phyloP scores from a whole-genome alignment of 2,113 vertebrate species.

The Erinaceus europaeus region DNA sequence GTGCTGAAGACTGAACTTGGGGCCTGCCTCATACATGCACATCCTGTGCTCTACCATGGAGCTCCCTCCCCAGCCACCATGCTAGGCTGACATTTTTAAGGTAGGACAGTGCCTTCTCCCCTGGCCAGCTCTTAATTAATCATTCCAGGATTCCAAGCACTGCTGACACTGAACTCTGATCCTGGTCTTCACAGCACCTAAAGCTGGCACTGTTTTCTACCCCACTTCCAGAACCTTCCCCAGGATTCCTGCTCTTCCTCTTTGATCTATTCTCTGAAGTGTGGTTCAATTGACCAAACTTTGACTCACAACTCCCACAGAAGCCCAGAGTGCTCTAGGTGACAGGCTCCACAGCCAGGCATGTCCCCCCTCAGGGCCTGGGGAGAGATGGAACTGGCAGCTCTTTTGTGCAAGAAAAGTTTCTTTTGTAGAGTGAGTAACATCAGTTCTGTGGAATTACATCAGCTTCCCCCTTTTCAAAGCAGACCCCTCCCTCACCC shows the following conservation, averaged over 20 bases:
- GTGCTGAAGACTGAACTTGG: no score
- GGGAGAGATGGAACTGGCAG: fast-evolving
- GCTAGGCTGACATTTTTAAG: no score
- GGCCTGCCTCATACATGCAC: no score
- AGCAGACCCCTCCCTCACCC: background rate
- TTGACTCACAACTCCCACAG: slow-evolving; percentile 34
- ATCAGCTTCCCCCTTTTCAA: background rate
- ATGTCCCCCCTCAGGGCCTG: background rate
- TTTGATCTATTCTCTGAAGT: slow-evolving; percentile 65
- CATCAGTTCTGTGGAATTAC: background rate
- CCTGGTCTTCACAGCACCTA: slow-evolving; percentile 52
- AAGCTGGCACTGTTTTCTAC: slow-evolving; percentile 61
- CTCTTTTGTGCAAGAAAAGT: background rate
- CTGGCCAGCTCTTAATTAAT: slow-evolving; percentile 48
- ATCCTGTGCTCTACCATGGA: no score
- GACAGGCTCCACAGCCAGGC: no score
- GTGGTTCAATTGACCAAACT: slow-evolving; percentile 58
- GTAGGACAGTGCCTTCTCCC: background rate
- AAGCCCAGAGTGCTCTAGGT: no score
- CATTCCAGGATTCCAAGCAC: slow-evolving; percentile 23
- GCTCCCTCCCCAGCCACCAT: no score
- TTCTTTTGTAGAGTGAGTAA: background rate
- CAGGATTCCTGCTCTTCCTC: slow-evolving; percentile 16
- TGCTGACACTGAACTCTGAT: slow-evolving; percentile 54
- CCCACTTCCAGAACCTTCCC: background rate